Base-by-base conservation (phyloP, 2,888 invertebrate species). In the Aspidapion aeneum region DNA sequence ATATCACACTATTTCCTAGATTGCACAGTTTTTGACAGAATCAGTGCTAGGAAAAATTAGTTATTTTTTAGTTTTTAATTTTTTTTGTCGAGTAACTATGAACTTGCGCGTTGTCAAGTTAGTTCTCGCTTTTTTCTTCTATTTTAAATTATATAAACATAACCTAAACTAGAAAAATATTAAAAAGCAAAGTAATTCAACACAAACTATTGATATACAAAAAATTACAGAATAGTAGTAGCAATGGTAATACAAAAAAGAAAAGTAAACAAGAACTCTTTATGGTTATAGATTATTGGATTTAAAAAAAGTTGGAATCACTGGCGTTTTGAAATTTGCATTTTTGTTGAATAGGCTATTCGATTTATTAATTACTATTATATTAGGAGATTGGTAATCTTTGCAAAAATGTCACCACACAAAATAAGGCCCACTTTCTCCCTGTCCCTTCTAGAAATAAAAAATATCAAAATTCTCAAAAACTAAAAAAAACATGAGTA, bases 21-120 rank as follows among this genome's bases (percentile, higher is more conserved):
- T 64, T 67, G 67, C 65, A 67, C 63, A 18, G 55, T 58, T 58
- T 54, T 58, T 3, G 12, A 35, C 5, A 35, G 12, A 51, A 60
- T 66, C 60, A 55, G 63, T 64, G 64, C 63, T 60, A 65, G 65
- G 65, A 63, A 67, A 52, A 18, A 52, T 17, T 52, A 17, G 52
- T 52, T 52, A 18, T 52, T 17, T 19, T 52, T 52, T 17, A 52
- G 17, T n/a, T 9, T 19, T 52, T 19, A 52, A 52, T 52, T 63
- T 65, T 65, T 65, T 67, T 66, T 65, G 60, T 49, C 62, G 66
- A 67, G 69, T 63, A 61, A 58, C 69, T 64, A 48, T 59, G 21
- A 66, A 69, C 72, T 72, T 71, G 71, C 68, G 55, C 69, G n/a
- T 66, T 59, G 70, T 69, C 72, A 70, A 72, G 71, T 64, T 68